A percentile compares a stretch with the other conserved stretches of the same genome.
Conservation (phyloP, 2,797 vertebrate genomes). For the Chelmon rostratus region DNA sequence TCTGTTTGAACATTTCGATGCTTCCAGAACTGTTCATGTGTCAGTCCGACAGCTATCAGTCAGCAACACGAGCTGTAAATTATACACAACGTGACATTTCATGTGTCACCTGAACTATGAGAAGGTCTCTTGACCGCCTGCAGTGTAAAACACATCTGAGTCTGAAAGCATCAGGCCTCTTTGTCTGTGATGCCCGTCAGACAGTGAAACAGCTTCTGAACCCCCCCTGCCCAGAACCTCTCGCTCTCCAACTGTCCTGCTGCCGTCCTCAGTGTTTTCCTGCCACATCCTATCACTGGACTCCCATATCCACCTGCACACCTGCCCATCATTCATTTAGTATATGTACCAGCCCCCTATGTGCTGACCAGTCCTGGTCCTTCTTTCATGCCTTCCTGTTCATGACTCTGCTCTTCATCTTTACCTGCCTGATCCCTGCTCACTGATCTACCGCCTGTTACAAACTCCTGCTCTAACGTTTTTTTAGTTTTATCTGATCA, state of each 20-base stretch:
- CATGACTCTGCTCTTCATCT: too few species aligned
- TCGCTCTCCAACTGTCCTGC: not conserved
- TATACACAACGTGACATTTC: not conserved
- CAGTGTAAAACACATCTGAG: not conserved
- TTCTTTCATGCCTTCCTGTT: too few species aligned
- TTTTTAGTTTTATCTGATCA: too few species aligned
- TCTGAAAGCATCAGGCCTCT: not conserved
- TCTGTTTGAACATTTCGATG: not conserved
- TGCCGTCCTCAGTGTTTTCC: not conserved
- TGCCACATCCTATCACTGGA: not conserved
- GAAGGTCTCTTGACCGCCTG: not conserved
- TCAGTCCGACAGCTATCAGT: not conserved
- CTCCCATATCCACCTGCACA: not conserved
- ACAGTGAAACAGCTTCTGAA: not conserved
- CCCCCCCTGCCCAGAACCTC: not conserved
- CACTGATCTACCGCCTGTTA: too few species aligned
- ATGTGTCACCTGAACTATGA: not conserved
- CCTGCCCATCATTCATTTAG: not conserved
- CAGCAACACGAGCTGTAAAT: not conserved
- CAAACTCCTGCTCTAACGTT: too few species aligned
- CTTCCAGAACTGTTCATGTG: not conserved
- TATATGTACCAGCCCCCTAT: too few species aligned
- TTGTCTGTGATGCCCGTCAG: not conserved
- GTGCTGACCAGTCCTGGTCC: too few species aligned
- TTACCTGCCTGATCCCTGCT: too few species aligned